Conservation (phyloP, 2,888 invertebrate genomes). For the Dynastes hyllus region DNA sequence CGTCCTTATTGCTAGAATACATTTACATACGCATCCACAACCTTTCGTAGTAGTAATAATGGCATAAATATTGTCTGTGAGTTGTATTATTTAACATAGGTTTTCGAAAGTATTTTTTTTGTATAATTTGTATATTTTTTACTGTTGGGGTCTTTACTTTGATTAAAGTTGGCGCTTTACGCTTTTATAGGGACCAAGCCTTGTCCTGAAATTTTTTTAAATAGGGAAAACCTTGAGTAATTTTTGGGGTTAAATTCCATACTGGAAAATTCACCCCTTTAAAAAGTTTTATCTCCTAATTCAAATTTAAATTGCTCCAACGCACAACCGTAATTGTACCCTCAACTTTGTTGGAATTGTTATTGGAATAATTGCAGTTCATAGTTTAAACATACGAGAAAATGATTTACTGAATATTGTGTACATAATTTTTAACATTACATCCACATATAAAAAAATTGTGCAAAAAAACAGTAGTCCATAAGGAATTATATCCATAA, state of each 20-base stretch:
- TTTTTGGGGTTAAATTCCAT: background rate
- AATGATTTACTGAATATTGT: too few species aligned
- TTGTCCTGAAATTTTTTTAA: background rate
- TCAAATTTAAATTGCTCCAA: background rate
- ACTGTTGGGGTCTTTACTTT: background rate
- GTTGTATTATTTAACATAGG: conserved; percentile 8
- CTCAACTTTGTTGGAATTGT: too few species aligned
- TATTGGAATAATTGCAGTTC: too few species aligned
- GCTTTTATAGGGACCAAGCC: background rate
- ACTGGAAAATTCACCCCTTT: too few species aligned
- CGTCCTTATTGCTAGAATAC: conserved; percentile 6
- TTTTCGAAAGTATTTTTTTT: too few species aligned
- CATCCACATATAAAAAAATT: too few species aligned
- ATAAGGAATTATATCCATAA: too few species aligned
- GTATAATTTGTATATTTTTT: conserved; percentile 1
- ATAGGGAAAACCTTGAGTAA: background rate
- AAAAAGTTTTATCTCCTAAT: too few species aligned
- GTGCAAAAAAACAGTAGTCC: too few species aligned
- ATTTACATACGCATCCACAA: background rate
- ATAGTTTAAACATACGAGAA: too few species aligned
- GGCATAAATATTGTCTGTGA: background rate
- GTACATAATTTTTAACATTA: too few species aligned
- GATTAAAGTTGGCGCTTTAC: conserved; percentile 6
- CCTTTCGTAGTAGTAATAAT: conserved; percentile 16
- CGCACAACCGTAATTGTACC: background rate